Percentiles rank a stretch among this genome's conserved stretches.
phyloP scores from a whole-genome alignment of 1,140 invertebrate species.

The Lepidurus packardi region DNA sequence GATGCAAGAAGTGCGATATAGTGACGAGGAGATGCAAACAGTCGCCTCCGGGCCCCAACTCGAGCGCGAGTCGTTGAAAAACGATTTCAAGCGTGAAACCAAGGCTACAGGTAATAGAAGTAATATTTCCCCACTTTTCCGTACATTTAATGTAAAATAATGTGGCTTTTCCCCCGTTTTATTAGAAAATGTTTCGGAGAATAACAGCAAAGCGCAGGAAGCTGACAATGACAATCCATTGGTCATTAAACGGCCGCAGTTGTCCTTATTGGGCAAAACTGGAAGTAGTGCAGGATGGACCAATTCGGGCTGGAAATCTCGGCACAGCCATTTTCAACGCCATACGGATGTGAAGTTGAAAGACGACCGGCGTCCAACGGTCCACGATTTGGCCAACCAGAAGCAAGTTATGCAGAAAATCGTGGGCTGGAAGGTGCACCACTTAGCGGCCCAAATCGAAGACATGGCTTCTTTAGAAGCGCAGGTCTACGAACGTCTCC shows the following conservation, averaged over 20 bases:
- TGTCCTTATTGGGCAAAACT: conserved; percentile 35
- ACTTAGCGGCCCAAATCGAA: conserved; percentile 85
- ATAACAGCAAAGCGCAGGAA: not conserved
- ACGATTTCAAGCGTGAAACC: conserved; percentile 46
- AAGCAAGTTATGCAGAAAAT: conserved; percentile 77
- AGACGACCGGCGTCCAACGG: conserved; percentile 71
- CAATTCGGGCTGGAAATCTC: conserved; percentile 50
- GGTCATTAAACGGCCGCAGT: conserved; percentile 41
- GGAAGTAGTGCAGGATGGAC: conserved; percentile 1
- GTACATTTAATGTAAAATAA: not conserved
- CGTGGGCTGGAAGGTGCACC: conserved; percentile 93
- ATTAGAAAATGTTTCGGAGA: conserved; percentile 27
- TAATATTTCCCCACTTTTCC: conserved; percentile 36
- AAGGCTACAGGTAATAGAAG: conserved; percentile 34
- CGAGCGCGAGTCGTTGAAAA: conserved; percentile 51
- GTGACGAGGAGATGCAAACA: conserved; percentile 59
- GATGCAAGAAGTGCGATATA: conserved; percentile 54
- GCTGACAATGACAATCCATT: not conserved
- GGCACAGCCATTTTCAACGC: conserved; percentile 74
- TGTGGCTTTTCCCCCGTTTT: not conserved
- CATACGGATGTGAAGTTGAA: conserved; percentile 81
- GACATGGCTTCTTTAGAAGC: conserved; percentile 62
- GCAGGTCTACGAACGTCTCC: conserved; percentile 58
- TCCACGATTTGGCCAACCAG: conserved; percentile 84
- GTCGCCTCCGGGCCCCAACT: not conserved